Percentiles rank a stretch among this genome's conserved stretches.
Conservation (phyloP, 2,888 invertebrate species). For the Cerastis rubricosa region DNA sequence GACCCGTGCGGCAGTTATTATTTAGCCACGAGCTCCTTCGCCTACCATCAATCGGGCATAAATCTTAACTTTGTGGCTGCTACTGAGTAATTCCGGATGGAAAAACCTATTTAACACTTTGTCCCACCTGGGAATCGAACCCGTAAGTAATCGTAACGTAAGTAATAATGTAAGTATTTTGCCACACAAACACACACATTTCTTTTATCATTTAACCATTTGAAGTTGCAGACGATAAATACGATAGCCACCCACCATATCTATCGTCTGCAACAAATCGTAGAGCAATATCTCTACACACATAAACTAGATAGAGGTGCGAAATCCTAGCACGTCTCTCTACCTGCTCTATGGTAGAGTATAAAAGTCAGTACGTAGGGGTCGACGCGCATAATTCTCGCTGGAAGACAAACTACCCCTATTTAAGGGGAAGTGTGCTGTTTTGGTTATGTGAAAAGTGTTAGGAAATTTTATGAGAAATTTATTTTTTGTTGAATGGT, state of each 20-base stretch:
- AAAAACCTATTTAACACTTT: too few relatives aligned
- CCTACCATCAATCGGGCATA: too few relatives aligned
- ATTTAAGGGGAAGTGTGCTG: constrained; percentile 55
- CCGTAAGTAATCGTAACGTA: too few relatives aligned
- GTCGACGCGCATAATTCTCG: constrained; percentile 66
- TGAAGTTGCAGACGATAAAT: too few relatives aligned
- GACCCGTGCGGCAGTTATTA: too few relatives aligned
- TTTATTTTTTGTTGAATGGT: neutral
- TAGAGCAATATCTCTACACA: constrained; percentile 49
- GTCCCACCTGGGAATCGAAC: too few relatives aligned
- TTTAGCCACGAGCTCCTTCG: too few relatives aligned
- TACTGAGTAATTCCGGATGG: too few relatives aligned
- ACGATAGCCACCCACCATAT: constrained; percentile 10
- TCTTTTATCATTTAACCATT: constrained; percentile 46
- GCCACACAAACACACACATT: neutral
- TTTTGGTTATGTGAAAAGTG: constrained; percentile 19
- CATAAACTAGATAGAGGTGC: constrained; percentile 62
- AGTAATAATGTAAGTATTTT: neutral
- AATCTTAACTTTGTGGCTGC: too few relatives aligned
- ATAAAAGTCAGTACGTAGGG: constrained; percentile 63
- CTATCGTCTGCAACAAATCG: constrained; percentile 60
- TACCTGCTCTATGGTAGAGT: constrained; percentile 64
- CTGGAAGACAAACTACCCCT: constrained; percentile 62
- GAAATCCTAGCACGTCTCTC: constrained; percentile 60
- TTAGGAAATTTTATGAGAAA: neutral